These are phyloP conservation scores for Tanypteryx hageni DNA, from an alignment of 2,888 invertebrate species.

Conservation along the genomic window DNA sequence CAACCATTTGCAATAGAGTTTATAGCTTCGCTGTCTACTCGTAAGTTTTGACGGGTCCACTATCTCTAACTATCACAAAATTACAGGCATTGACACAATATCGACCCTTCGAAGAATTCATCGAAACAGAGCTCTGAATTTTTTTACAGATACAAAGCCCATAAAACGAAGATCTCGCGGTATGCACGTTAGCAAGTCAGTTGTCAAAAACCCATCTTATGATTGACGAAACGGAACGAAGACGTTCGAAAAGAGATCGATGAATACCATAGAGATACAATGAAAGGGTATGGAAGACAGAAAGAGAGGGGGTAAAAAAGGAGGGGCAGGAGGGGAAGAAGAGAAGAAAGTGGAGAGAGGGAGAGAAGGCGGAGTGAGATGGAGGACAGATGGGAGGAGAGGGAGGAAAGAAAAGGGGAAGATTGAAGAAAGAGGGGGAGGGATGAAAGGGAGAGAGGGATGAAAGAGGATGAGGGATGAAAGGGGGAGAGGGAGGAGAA, in stretches of 20 bases:
- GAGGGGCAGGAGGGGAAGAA: background rate
- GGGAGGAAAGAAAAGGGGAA: constrained; percentile 5
- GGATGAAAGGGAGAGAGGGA: background rate
- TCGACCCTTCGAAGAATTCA: too few relatives aligned
- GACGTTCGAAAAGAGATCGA: background rate
- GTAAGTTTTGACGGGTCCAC: too few relatives aligned
- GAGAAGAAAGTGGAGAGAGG: background rate
- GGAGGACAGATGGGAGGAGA: background rate
- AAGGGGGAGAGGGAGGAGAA: background rate
- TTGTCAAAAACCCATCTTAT: background rate
- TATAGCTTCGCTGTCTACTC: too few relatives aligned
- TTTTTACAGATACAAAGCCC: too few relatives aligned
- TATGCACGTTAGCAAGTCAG: background rate
- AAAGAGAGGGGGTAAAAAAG: background rate
- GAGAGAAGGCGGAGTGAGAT: background rate
- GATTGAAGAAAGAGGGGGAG: background rate
- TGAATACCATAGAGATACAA: background rate
- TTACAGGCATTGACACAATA: too few relatives aligned
- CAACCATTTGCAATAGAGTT: too few relatives aligned
- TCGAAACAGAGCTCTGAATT: too few relatives aligned
- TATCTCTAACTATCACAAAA: too few relatives aligned
- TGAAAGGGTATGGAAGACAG: background rate
- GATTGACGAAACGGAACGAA: background rate
- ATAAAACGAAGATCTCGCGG: background rate
- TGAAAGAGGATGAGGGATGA: background rate